These are phyloP conservation scores for Sorex maritimensis DNA, from an alignment of 2,797 vertebrate species.

Conservation along the genomic window DNA sequence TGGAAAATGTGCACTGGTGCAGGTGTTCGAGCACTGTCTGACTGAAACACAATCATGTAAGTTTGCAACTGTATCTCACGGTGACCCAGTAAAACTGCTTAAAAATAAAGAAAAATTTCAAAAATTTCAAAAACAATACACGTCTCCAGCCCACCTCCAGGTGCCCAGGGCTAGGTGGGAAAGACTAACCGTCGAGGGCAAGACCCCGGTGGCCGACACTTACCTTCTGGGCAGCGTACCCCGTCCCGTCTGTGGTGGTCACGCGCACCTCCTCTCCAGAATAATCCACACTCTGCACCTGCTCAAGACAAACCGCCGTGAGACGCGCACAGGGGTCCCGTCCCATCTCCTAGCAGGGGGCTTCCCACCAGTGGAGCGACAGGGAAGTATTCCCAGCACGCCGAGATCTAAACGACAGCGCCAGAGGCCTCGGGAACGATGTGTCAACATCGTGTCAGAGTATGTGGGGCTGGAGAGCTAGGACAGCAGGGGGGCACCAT, in stretches of 20 bases:
- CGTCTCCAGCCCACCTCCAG: not conserved
- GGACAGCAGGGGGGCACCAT: too few relatives aligned
- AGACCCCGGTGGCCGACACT: not conserved
- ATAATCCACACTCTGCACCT: constrained; percentile 96
- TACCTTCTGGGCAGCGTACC: constrained; percentile 96
- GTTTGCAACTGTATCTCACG: too few relatives aligned
- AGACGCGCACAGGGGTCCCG: not conserved
- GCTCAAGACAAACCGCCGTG: constrained; percentile 40
- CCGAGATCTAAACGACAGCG: not conserved
- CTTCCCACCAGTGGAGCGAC: not conserved
- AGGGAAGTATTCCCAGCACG: not conserved
- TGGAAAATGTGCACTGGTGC: too few relatives aligned
- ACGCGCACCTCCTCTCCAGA: constrained; percentile 95
- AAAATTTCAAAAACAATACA: too few relatives aligned
- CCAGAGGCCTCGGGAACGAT: not conserved
- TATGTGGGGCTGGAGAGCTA: not conserved
- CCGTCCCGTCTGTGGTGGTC: constrained; percentile 92
- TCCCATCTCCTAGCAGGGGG: not conserved
- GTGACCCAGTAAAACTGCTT: too few relatives aligned
- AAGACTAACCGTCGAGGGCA: not conserved
- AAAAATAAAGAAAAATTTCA: too few relatives aligned
- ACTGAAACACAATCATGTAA: too few relatives aligned
- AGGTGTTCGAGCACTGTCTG: too few relatives aligned
- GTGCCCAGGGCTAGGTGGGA: not conserved
- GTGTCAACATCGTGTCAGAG: not conserved